Base-by-base conservation (phyloP, 2,797 vertebrate genomes). In the Simalia tracyae region DNA sequence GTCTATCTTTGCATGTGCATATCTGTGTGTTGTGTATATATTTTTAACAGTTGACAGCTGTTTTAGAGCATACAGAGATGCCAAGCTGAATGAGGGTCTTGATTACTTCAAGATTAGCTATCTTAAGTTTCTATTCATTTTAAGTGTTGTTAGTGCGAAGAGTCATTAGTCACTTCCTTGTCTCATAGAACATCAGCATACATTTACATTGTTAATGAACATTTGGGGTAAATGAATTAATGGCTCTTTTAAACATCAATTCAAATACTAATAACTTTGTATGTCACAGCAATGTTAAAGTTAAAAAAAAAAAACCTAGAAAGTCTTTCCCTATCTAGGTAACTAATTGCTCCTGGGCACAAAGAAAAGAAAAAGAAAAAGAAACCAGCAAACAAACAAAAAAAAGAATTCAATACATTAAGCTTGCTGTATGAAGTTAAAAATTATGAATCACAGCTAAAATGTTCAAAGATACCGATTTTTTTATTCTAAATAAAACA, bases 181-280 rank as follows among this genome's bases (percentile, higher is more conserved):
- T 98, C 98, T 98, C 98, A 97, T 97, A 98, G 98, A 98, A 98
- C 98, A 98, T 98, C 98, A 98, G 98, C 98, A 98, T 98, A 98
- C 97, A 99, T 99, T 99, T 99, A 98, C 98, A 99, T 98, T 97
- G 98, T 98, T 99, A 98, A 99, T 98, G 98, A 98, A 98, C 98
- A 98, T 98, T 98, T 98, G 98, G 97, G 98, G 98, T 98, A 98
- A 98, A 98, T 97, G 98, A 98, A 98, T 98, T 98, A 98, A 98
- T 98, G 97, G 96, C 97, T 98, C 98, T 98, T 98, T 98, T 98
- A 98, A 98, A 98, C 98, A 98, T 98, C 98, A 98, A 98, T 98
- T 98, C 98, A 98, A 76, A 95, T 97, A 96, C 97, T 98, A 98
- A 98, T 98, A 98, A 98, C 97, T 97, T 96, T 97, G 95, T 97